Evolutionary conservation across 2,888 invertebrate species (phyloP).

Genomic region (Melanotus villosus): DNA sequence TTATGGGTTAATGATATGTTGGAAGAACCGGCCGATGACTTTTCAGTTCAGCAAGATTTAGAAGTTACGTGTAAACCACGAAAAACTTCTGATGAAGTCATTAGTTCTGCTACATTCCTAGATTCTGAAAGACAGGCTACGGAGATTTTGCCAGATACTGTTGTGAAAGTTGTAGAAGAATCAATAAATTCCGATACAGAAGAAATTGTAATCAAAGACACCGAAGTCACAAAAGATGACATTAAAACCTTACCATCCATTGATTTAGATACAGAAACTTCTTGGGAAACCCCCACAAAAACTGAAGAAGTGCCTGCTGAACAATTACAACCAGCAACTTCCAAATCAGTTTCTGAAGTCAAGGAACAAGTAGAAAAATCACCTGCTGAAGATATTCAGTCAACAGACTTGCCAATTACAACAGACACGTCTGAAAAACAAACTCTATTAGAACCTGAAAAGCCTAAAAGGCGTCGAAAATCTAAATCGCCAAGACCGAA

Average conservation of each 20-base stretch:
- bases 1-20: constrained; percentile 63
- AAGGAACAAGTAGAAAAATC: too few relatives aligned
- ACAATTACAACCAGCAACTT: too few relatives aligned
- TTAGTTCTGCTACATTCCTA: constrained; percentile 24
- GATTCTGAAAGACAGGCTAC: constrained; percentile 9
- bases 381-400: too few relatives aligned
- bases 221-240: not conserved
- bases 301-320: not conserved
- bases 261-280: too few relatives aligned
- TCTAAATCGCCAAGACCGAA: constrained; percentile 53
- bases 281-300: too few relatives aligned
- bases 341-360: too few relatives aligned
- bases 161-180: not conserved
- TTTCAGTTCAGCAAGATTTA: not conserved
- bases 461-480: constrained; percentile 49
- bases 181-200: not conserved
- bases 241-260: too few relatives aligned
- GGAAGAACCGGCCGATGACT: constrained; percentile 52
- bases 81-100: not conserved
- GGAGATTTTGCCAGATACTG: not conserved
- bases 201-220: not conserved
- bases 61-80: too few relatives aligned
- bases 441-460: constrained; percentile 30
- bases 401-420: too few relatives aligned
- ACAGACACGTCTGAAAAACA: constrained; percentile 2